These are phyloP conservation scores for Gallinago nigripennis DNA, from an alignment of 2,797 vertebrate species.

Conservation along the genomic window DNA sequence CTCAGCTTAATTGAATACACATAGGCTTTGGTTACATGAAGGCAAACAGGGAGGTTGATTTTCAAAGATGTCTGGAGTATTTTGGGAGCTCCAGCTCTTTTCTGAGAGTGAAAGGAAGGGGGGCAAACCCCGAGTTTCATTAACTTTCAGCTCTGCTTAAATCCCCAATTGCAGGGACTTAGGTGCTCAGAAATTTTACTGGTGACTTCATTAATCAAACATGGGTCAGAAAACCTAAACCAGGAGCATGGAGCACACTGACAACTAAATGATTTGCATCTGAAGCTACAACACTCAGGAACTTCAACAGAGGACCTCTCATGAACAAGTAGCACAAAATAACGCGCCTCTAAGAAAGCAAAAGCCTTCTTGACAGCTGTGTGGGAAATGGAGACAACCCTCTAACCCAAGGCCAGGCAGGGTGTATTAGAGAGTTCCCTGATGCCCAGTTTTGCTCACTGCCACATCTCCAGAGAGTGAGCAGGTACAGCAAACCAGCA, in stretches of 20 bases:
- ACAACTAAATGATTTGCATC: not conserved
- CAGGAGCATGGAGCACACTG: not conserved
- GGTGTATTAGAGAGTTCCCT: accelerated
- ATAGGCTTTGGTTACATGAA: not conserved
- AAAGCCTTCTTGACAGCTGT: not conserved
- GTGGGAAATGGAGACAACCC: not conserved
- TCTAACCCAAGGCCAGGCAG: not conserved
- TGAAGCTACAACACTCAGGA: not conserved
- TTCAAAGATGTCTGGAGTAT: not conserved
- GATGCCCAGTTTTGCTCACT: not conserved
- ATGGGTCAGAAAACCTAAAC: not conserved
- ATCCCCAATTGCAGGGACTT: not conserved
- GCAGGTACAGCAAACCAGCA: not conserved
- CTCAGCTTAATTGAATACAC: not conserved
- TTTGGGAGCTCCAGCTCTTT: not conserved
- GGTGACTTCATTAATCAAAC: not conserved
- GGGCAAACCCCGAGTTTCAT: not conserved
- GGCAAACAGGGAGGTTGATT: not conserved
- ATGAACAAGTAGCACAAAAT: not conserved
- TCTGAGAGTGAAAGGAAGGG: not conserved
- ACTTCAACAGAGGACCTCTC: not conserved
- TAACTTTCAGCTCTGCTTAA: not conserved
- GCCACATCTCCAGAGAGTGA: not conserved
- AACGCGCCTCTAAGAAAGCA: not conserved
- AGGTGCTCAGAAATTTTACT: not conserved